Conservation (phyloP, 2,888 invertebrate species). For the Drosophila nr. fundita region DNA sequence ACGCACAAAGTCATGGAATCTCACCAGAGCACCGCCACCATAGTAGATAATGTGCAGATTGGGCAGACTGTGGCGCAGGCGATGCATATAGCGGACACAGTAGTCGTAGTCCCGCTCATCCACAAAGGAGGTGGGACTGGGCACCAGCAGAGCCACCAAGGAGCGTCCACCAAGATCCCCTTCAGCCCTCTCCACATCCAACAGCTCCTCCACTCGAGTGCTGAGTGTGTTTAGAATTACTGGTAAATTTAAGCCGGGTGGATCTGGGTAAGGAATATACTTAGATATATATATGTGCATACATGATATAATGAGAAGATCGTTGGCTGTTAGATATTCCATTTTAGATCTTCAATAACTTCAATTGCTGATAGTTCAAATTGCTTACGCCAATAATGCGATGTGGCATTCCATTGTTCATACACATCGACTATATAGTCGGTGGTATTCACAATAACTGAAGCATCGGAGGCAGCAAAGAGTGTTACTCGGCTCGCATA, state of each 20-base stretch:
- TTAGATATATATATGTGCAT: neutral
- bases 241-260: conserved; percentile 87
- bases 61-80: conserved; percentile 88
- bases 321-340: neutral
- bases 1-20: conserved; percentile 87
- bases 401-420: conserved; percentile 87
- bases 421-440: conserved; percentile 88
- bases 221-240: conserved; percentile 86
- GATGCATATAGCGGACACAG: conserved; percentile 86
- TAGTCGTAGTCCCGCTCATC: conserved; percentile 86
- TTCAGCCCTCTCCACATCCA: conserved; percentile 86
- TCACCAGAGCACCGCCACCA: conserved; percentile 87
- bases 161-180: conserved; percentile 89
- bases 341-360: neutral
- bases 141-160: conserved; percentile 88
- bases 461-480: conserved; percentile 88
- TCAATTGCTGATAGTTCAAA: neutral
- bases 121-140: conserved; percentile 86
- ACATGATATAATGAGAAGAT: neutral
- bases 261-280: conserved; percentile 84
- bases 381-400: conserved; percentile 85
- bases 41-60: conserved; percentile 88
- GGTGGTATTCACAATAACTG: conserved; percentile 88
- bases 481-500: conserved; percentile 90
- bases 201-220: conserved; percentile 85